Evolutionary conservation across 2,113 vertebrate genomes (phyloP).

Genomic region (Eolophus roseicapilla): DNA sequence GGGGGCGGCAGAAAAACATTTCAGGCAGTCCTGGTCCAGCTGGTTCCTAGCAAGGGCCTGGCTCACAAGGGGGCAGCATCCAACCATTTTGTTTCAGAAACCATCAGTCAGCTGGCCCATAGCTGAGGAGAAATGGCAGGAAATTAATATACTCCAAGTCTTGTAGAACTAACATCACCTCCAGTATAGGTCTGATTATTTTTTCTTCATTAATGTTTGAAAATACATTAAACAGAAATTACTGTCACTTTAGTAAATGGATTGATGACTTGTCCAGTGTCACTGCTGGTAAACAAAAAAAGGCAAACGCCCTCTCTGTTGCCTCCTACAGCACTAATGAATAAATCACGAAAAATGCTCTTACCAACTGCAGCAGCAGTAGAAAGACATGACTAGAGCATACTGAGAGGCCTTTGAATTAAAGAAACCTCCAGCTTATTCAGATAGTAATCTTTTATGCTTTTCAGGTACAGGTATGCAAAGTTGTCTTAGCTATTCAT

Average conservation of each 20-base stretch:
- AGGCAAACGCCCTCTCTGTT: background rate
- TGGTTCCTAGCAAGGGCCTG: background rate
- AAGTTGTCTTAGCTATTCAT: background rate
- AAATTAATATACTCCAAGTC: background rate
- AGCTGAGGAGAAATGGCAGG: background rate
- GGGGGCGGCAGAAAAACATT: background rate
- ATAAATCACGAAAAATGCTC: background rate
- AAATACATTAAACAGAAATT: background rate
- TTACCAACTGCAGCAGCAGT: background rate
- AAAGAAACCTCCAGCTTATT: background rate
- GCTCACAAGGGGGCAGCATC: constrained; percentile 40
- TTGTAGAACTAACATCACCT: background rate
- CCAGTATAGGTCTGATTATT: background rate
- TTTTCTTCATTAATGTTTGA: background rate
- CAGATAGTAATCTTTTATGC: background rate
- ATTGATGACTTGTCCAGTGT: background rate
- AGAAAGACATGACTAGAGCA: background rate
- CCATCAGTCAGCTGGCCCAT: background rate
- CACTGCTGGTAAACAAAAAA: background rate
- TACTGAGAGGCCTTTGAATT: background rate
- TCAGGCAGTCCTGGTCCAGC: background rate
- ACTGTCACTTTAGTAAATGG: background rate
- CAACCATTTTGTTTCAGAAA: background rate
- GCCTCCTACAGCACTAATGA: background rate
- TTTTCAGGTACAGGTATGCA: background rate